A percentile compares a stretch with the other conserved stretches of the same genome.
Conservation (phyloP, 2,113 vertebrate species). For the Antechinus stuartii region DNA sequence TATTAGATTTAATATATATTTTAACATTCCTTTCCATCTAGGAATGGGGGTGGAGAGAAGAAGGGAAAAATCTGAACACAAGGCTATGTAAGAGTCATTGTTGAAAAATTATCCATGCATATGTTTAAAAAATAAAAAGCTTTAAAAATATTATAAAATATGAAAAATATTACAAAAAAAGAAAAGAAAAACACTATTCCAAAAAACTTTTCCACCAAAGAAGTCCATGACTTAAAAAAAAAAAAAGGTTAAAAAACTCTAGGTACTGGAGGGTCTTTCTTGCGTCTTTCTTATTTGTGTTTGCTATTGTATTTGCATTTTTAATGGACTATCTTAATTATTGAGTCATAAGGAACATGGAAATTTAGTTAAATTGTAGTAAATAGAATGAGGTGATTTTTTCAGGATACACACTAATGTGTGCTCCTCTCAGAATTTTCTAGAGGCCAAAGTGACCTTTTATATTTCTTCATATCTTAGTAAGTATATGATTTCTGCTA, state of each 20-base stretch:
- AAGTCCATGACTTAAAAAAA: background rate
- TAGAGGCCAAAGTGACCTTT: background rate
- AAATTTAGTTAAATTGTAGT: background rate
- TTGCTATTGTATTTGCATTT: background rate
- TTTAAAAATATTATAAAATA: too few relatives aligned
- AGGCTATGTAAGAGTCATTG: too few relatives aligned
- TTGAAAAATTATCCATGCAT: too few relatives aligned
- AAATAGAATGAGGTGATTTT: background rate
- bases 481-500: background rate
- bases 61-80: too few relatives aligned
- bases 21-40: too few relatives aligned
- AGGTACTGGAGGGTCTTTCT: background rate
- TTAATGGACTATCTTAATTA: background rate
- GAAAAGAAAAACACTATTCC: too few relatives aligned
- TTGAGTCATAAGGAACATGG: too few relatives aligned
- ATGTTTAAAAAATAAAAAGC: too few relatives aligned
- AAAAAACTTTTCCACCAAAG: background rate
- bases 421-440: background rate
- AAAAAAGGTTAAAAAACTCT: background rate
- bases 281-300: background rate
- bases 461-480: background rate
- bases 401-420: background rate
- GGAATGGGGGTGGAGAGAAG: too few relatives aligned
- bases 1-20: too few relatives aligned
- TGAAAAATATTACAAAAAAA: too few relatives aligned